Evolutionary conservation across 2,113 vertebrate genomes (phyloP).

Genomic region (chimpanzee (Pan troglodytes)): NHGRI_mPanTro3-v2.1_pri NC_072401.2:14241001-14241500

Average conservation of each 20-base stretch:
- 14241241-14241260: background rate
- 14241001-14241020: background rate
- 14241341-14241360: background rate
- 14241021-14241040: background rate
- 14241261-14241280: too few relatives aligned
- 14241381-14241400: background rate
- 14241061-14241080: background rate
- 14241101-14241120: background rate
- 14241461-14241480: background rate
- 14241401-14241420: background rate
- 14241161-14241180: background rate
- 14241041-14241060: background rate
- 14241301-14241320: rapidly evolving
- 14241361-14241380: background rate
- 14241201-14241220: background rate
- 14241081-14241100: background rate
- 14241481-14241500: rapidly evolving
- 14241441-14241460: background rate
- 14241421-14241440: background rate
- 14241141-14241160: background rate
- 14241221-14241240: background rate
- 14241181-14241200: background rate
- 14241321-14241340: background rate
- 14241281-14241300: too few relatives aligned
- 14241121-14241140: background rate